phyloP scores from a whole-genome alignment of 2,113 vertebrate genomes.

The Polypterus senegalus region DNA sequence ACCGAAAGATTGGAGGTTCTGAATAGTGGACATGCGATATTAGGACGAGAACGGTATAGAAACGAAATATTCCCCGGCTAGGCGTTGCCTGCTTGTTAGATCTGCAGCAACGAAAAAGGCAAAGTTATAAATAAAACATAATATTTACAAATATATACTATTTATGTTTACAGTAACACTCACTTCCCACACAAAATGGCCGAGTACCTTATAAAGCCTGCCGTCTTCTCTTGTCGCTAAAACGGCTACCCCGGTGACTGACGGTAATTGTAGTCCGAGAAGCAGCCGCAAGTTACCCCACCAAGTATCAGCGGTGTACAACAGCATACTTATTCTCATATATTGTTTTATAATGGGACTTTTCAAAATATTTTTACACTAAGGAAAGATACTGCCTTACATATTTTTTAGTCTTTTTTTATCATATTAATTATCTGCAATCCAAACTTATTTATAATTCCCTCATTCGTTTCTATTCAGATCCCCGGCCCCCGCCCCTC shows the following conservation, averaged over 20 bases:
- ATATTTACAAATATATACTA: not conserved
- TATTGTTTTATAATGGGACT: too few species aligned
- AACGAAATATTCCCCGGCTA: slow-evolving; percentile 40
- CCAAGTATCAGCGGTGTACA: not conserved
- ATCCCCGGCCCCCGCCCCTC: too few species aligned
- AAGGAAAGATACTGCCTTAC: too few species aligned
- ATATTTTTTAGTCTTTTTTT: too few species aligned
- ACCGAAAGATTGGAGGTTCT: slow-evolving; percentile 83
- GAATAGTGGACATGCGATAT: slow-evolving; percentile 83
- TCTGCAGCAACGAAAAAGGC: too few species aligned
- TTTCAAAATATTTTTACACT: too few species aligned
- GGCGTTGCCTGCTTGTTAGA: slow-evolving; percentile 1
- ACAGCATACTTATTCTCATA: too few species aligned
- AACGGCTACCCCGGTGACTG: not conserved
- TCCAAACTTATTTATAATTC: too few species aligned
- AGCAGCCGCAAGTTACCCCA: not conserved
- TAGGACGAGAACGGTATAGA: slow-evolving; percentile 49
- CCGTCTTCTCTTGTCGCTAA: slow-evolving; percentile 13
- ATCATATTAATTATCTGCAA: too few species aligned
- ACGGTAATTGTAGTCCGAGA: slow-evolving; percentile 25
- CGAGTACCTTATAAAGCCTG: slow-evolving; percentile 18
- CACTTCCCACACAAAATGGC: slow-evolving; percentile 44
- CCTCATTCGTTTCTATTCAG: too few species aligned
- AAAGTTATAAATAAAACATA: too few species aligned
- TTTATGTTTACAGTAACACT: not conserved